These are phyloP conservation scores for Brachystomella parvula DNA, from an alignment of 1,140 invertebrate species.

Conservation along the genomic window DNA sequence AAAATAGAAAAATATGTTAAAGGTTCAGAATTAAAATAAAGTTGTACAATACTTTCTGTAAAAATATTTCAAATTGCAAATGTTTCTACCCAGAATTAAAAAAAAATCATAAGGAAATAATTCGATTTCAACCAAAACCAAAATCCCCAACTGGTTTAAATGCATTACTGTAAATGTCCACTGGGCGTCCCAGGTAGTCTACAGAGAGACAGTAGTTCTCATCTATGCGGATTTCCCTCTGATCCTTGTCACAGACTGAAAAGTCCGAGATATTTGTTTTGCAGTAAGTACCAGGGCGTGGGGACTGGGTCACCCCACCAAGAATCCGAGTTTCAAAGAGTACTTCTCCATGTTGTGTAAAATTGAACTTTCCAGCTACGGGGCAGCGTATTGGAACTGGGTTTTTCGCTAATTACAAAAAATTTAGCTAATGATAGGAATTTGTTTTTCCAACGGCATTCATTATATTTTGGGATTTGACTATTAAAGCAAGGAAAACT, in stretches of 20 bases:
- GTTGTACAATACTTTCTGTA: no score
- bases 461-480: no score
- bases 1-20: no score
- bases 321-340: constrained; percentile 84
- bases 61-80: no score
- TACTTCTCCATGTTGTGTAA: constrained; percentile 78
- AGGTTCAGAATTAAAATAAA: no score
- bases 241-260: constrained; percentile 84
- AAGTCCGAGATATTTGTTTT: constrained; percentile 91
- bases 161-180: constrained; percentile 75
- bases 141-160: neutral
- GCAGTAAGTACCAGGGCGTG: constrained; percentile 84
- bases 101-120: no score
- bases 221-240: constrained; percentile 86
- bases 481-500: no score
- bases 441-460: no score
- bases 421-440: no score
- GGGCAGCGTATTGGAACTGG: constrained; percentile 89
- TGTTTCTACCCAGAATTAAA: no score
- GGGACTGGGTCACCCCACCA: constrained; percentile 85
- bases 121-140: constrained; percentile 11
- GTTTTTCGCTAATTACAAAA: constrained; percentile 68
- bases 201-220: constrained; percentile 93
- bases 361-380: constrained; percentile 90
- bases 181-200: constrained; percentile 81